These are phyloP conservation scores for Acronicta leporina DNA, from an alignment of 2,888 invertebrate genomes.

Conservation along the genomic window DNA sequence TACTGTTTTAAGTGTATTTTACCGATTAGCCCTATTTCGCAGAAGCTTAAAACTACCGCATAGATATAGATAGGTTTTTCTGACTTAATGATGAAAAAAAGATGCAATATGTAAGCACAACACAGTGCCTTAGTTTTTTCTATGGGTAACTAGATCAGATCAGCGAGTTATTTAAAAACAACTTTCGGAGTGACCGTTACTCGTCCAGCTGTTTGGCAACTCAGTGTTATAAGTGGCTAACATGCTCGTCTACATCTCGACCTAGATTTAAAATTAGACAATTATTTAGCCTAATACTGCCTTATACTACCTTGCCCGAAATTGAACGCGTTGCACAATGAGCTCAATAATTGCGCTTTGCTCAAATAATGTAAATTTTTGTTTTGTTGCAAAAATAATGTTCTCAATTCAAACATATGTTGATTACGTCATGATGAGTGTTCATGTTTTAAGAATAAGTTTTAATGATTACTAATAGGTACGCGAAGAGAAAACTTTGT, in stretches of 20 bases:
- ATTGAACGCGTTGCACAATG: constrained; percentile 16
- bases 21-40: too few species aligned
- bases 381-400: constrained; percentile 15
- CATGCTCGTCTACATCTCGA: not conserved
- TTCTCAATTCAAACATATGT: constrained; percentile 3
- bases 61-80: too few species aligned
- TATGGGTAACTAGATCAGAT: not conserved
- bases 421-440: constrained; percentile 11
- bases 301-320: constrained; percentile 24
- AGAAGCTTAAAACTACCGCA: too few species aligned
- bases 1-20: too few species aligned
- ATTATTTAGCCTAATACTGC: constrained; percentile 3
- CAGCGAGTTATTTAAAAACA: not conserved
- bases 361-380: not conserved
- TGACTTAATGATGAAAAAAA: too few species aligned
- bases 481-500: too few species aligned
- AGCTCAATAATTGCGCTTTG: constrained; percentile 1
- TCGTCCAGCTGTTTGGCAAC: constrained; percentile 2
- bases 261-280: constrained; percentile 21
- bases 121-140: not conserved
- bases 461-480: not conserved
- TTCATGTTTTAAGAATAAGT: constrained; percentile 1
- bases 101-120: not conserved
- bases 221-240: not conserved
- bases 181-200: not conserved